A percentile compares a stretch with the other conserved stretches of the same genome.
These are phyloP conservation scores for Stictocephala bisonia DNA, from an alignment of 2,888 invertebrate species.

Conservation along the genomic window DNA sequence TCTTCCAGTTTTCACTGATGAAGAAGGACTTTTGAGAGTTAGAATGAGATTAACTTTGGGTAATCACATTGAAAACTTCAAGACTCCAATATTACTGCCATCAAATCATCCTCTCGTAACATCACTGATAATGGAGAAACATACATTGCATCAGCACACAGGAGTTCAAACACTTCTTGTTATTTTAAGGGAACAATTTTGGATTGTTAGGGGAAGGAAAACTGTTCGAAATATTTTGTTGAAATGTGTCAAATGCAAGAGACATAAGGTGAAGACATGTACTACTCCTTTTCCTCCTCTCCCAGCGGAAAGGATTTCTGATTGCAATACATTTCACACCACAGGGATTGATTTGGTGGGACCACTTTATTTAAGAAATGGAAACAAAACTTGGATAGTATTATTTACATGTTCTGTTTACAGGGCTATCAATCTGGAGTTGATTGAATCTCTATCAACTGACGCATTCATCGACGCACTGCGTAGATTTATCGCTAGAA, in stretches of 20 bases:
- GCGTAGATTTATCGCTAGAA: slow-evolving; percentile 60
- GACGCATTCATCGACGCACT: slow-evolving; percentile 60
- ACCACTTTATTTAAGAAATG: slow-evolving; percentile 46
- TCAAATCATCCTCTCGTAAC: background rate
- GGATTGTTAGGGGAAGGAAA: slow-evolving; percentile 47
- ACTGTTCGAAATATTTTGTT: slow-evolving; percentile 7
- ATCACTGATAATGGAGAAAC: slow-evolving; percentile 7
- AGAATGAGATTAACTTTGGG: slow-evolving; percentile 12
- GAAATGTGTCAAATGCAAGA: slow-evolving; percentile 51
- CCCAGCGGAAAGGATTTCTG: slow-evolving; percentile 59
- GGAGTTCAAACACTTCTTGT: slow-evolving; percentile 38
- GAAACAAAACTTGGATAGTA: slow-evolving; percentile 60
- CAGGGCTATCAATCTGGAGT: slow-evolving; percentile 63
- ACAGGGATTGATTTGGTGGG: slow-evolving; percentile 61
- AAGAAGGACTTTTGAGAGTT: slow-evolving; percentile 22
- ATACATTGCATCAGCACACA: slow-evolving; percentile 1
- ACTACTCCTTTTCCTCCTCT: slow-evolving; percentile 56
- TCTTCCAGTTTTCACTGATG: background rate
- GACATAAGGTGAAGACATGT: slow-evolving; percentile 54
- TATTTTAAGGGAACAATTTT: slow-evolving; percentile 45
- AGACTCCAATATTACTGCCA: slow-evolving; percentile 36
- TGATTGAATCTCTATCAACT: slow-evolving; percentile 60
- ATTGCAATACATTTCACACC: slow-evolving; percentile 59
- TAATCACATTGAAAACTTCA: slow-evolving; percentile 3
- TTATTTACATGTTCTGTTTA: slow-evolving; percentile 64